These are phyloP conservation scores for Phasianus colchicus DNA, from an alignment of 2,113 vertebrate species.

Conservation along the genomic window DNA sequence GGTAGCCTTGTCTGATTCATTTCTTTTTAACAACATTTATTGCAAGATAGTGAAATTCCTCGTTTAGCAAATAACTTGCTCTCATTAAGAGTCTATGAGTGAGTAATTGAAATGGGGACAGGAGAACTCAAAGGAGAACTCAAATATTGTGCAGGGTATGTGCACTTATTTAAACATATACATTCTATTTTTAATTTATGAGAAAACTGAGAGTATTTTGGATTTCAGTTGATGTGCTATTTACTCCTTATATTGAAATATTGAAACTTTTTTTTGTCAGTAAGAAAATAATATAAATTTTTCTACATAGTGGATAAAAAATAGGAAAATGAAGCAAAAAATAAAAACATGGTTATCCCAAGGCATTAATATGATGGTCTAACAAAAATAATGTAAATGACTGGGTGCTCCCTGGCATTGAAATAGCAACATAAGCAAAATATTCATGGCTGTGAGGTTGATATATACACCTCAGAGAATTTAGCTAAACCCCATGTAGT, in stretches of 20 bases:
- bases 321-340: background rate
- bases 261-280: background rate
- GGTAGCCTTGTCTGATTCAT: background rate
- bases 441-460: background rate
- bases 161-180: constrained; percentile 26
- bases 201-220: background rate
- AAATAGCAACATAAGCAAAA: background rate
- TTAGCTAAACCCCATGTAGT: background rate
- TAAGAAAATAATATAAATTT: constrained; percentile 73
- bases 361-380: background rate
- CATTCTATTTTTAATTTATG: background rate
- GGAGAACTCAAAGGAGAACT: constrained; percentile 21
- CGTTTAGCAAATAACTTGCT: background rate
- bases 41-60: background rate
- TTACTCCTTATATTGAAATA: constrained; percentile 11
- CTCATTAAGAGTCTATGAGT: background rate
- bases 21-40: background rate
- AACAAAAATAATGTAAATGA: background rate
- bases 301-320: constrained; percentile 78
- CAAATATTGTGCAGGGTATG: constrained; percentile 19
- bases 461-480: background rate
- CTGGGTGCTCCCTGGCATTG: background rate
- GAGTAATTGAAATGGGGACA: background rate
- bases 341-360: background rate
- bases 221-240: constrained; percentile 7